Evolutionary conservation across 2,113 vertebrate genomes (phyloP).

Genomic region (Zosterops borbonicus): DNA sequence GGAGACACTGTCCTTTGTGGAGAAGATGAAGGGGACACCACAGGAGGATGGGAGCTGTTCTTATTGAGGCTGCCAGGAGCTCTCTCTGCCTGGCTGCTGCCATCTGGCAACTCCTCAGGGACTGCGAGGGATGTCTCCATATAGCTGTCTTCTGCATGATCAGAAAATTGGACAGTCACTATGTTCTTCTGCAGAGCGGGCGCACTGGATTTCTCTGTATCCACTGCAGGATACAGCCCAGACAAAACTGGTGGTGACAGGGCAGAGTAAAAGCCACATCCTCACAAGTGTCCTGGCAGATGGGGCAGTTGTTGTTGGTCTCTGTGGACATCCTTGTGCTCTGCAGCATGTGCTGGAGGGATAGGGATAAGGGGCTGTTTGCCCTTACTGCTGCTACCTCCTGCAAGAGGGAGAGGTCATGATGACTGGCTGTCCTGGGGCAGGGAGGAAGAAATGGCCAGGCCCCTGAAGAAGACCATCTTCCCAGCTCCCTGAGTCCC

Average conservation of each 20-base stretch:
- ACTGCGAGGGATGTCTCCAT: background rate
- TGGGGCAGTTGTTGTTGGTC: background rate
- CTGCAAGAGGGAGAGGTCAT: background rate
- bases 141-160: background rate
- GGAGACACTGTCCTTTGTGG: background rate
- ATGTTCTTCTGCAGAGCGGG: background rate
- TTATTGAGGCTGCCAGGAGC: background rate
- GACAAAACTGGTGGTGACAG: background rate
- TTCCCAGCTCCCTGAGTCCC: background rate
- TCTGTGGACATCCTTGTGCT: background rate
- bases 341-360: fast-evolving
- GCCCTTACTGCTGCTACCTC: background rate
- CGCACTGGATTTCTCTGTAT: background rate
- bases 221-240: background rate
- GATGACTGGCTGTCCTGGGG: background rate
- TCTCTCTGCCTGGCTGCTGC: background rate
- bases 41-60: background rate
- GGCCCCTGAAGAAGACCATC: background rate
- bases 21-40: background rate
- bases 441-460: background rate
- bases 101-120: background rate
- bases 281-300: background rate
- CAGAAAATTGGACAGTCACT: background rate
- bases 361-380: background rate
- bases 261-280: background rate